Conservation (phyloP, 2,888 invertebrate species). For the Pseudeuparius sepicola region DNA sequence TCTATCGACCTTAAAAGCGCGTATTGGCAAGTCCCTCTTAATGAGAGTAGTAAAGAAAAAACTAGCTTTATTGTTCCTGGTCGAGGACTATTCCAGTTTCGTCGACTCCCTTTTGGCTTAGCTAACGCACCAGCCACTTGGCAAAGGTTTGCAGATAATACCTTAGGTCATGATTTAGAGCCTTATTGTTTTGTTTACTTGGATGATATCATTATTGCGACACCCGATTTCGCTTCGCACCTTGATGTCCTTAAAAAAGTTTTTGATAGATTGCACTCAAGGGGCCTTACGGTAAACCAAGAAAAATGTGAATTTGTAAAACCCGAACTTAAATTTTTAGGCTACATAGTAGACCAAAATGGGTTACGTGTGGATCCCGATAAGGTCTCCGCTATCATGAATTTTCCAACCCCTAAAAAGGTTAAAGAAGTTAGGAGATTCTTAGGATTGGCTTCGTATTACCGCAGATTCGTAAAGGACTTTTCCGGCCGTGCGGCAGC, state of each 20-base stretch:
- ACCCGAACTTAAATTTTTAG: slow-evolving; percentile 18
- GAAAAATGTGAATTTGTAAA: slow-evolving; percentile 19
- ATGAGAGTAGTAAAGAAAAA: slow-evolving; percentile 10
- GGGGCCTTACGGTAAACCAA: slow-evolving; percentile 20
- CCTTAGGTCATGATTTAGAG: too few species aligned
- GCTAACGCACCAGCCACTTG: slow-evolving; percentile 27
- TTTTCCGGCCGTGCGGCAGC: slow-evolving; percentile 15
- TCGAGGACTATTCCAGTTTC: slow-evolving; percentile 28
- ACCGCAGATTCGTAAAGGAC: slow-evolving; percentile 19
- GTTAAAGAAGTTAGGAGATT: slow-evolving; percentile 19
- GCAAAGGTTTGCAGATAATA: slow-evolving; percentile 19
- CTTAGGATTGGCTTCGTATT: slow-evolving; percentile 20
- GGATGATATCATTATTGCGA: slow-evolving; percentile 22
- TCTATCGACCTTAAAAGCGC: too few species aligned
- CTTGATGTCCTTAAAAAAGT: slow-evolving; percentile 17
- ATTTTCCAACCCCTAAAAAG: slow-evolving; percentile 18
- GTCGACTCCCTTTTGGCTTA: slow-evolving; percentile 28
- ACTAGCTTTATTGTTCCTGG: slow-evolving; percentile 22
- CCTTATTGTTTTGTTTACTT: slow-evolving; percentile 20
- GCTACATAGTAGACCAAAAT: slow-evolving; percentile 17
- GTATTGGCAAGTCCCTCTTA: slow-evolving; percentile 26
- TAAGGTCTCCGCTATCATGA: slow-evolving; percentile 14
- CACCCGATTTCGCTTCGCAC: slow-evolving; percentile 19
- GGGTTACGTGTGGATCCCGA: slow-evolving; percentile 16
- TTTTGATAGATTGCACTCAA: slow-evolving; percentile 14